Base-by-base conservation (phyloP, 1,140 invertebrate genomes). In the Drosophila ohnishii region DNA sequence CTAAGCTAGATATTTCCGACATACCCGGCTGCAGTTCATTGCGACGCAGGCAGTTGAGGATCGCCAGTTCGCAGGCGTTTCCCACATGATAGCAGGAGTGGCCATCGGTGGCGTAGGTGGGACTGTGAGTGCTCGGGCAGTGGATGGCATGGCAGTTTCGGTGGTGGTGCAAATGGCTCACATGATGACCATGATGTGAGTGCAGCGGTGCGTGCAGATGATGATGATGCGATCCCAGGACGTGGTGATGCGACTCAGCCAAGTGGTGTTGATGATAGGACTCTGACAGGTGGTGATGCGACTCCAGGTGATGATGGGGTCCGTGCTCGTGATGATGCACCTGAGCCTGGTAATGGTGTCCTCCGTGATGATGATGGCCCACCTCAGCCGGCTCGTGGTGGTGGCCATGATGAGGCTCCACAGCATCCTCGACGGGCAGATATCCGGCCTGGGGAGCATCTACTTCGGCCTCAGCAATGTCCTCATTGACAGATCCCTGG, bases 121-220 rank as follows among this genome's bases (percentile, higher is more conserved):
- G 44, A 44, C 37, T 56, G 6, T 57, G 13, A 0, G 40, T 22
- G 10, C 48, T 40, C 32, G 75, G 65, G 14, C 75, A 78, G 14
- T 70, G 75, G 32, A 78, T 78, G 30, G 51, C 75, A 39, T 70
- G 75, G 35, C 75, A 78, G 25, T 71, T 78, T 35, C 74, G 74
- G 51, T 70, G 58, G 11, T 40, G 70, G 19, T 58, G 72, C 37
- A 65, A 19, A 5, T 75, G 60, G 10, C 67, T 39, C 30, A 55
- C 35, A 28, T 37, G 58, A 5, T 22, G 10, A 0, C 13, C 57
- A 3, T 28, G 22, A 3, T 35, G n/a, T 19, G 44, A 53, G 28
- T 48, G 19, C 5, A 30, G 13, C 6, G 57, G 58, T 5, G 58
- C 13, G 13, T 35, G 16, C 34, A 37, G 8, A 28, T 70, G 63